Percentiles rank a stretch among this genome's conserved stretches.
Evolutionary conservation across 2,113 vertebrate genomes (phyloP).

Genomic region (Cathartes aura): DNA sequence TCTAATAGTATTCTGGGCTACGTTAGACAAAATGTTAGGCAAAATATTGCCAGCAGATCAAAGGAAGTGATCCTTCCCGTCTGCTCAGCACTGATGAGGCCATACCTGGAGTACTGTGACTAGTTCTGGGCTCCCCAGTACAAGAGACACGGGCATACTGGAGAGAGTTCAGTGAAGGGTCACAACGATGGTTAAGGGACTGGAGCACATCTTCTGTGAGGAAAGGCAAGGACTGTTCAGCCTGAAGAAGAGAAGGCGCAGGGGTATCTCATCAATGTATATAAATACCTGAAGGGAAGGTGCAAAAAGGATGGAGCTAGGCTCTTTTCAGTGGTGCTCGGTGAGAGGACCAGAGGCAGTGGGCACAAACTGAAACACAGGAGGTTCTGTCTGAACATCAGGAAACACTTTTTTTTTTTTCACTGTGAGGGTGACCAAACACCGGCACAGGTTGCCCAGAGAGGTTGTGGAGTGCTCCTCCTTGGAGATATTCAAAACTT

Average conservation of each 20-base stretch:
- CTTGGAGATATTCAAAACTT: neutral
- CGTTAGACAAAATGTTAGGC: neutral
- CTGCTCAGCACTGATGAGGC: neutral
- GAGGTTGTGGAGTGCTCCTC: neutral
- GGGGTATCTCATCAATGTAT: neutral
- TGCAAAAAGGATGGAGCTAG: neutral
- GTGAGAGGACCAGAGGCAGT: neutral
- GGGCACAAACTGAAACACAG: neutral
- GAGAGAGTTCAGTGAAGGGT: neutral
- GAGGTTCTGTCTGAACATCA: neutral
- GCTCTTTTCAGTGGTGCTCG: neutral
- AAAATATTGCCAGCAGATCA: neutral
- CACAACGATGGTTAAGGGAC: neutral
- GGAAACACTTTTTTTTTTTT: neutral
- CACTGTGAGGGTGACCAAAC: neutral
- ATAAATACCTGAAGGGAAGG: neutral
- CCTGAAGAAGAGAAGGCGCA: neutral
- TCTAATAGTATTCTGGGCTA: neutral
- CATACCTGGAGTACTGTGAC: neutral
- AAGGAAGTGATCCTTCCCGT: neutral
- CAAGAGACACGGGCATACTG: neutral
- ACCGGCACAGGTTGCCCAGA: neutral
- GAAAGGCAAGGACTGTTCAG: neutral
- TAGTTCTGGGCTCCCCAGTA: neutral
- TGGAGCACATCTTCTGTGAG: neutral